These are phyloP conservation scores for Poeciliopsis presidionis DNA, from an alignment of 2,797 vertebrate species.

Conservation along the genomic window DNA sequence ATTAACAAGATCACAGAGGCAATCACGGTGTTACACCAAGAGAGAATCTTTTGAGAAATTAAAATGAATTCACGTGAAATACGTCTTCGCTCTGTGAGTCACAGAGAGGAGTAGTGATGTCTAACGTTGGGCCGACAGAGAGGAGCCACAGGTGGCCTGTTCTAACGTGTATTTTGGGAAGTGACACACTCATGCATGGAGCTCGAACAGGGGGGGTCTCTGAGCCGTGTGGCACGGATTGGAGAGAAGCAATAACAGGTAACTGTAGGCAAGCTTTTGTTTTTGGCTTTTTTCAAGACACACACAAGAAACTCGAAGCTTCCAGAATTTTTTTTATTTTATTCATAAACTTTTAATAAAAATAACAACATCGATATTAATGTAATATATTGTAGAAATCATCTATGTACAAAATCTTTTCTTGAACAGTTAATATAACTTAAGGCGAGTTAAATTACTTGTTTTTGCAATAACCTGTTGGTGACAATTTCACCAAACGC, in stretches of 20 bases:
- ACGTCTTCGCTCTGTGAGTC: slow-evolving; percentile 57
- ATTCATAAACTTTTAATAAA: slow-evolving; percentile 88
- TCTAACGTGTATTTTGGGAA: slow-evolving; percentile 60
- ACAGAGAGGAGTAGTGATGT: slow-evolving; percentile 45
- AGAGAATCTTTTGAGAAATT: neutral
- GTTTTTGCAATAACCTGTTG: slow-evolving; percentile 74
- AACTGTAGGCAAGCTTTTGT: slow-evolving; percentile 5
- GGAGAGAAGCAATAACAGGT: slow-evolving; percentile 8
- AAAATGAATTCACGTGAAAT: slow-evolving; percentile 47
- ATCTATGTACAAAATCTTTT: slow-evolving; percentile 83
- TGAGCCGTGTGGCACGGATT: slow-evolving; percentile 15
- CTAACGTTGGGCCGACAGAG: slow-evolving; percentile 55
- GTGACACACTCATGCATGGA: slow-evolving; percentile 39
- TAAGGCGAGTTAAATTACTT: slow-evolving; percentile 83
- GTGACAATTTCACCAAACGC: slow-evolving; percentile 75
- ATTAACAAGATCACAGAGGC: slow-evolving; percentile 46
- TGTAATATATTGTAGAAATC: slow-evolving; percentile 86
- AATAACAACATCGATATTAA: slow-evolving; percentile 89
- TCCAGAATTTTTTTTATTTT: slow-evolving; percentile 83
- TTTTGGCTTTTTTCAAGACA: slow-evolving; percentile 40
- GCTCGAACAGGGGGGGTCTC: slow-evolving; percentile 7
- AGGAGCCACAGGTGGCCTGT: slow-evolving; percentile 59
- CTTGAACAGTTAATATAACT: slow-evolving; percentile 87
- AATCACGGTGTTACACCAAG: slow-evolving; percentile 11
- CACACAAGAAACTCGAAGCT: slow-evolving; percentile 61